These are phyloP conservation scores for Telmatherina bonti DNA, from an alignment of 2,797 vertebrate genomes.

Conservation along the genomic window DNA sequence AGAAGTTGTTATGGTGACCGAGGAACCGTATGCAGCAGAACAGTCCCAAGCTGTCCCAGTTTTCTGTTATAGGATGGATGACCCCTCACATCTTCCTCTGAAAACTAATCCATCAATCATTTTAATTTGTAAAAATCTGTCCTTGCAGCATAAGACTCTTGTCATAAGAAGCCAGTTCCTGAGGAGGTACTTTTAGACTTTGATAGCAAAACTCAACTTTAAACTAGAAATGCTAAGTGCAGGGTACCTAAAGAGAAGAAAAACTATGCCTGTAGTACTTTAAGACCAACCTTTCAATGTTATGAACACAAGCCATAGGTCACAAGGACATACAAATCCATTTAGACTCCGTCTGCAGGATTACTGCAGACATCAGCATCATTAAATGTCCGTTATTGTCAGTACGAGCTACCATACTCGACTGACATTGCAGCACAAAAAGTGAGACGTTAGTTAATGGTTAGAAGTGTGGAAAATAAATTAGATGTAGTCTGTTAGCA, in stretches of 20 bases:
- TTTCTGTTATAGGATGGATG: neutral
- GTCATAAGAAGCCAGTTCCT: neutral
- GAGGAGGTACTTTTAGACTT: neutral
- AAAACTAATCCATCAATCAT: slow-evolving; percentile 21
- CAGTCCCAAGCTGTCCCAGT: neutral
- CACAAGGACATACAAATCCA: neutral
- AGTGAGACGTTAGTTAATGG: neutral
- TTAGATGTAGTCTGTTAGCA: too few species aligned
- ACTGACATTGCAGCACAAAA: neutral
- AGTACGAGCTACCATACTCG: neutral
- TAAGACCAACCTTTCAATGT: neutral
- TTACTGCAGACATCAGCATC: neutral
- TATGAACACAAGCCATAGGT: neutral
- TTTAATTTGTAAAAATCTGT: slow-evolving; percentile 19
- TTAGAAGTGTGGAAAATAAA: neutral
- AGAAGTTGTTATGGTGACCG: neutral
- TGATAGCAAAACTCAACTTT: neutral
- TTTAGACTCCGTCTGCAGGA: neutral
- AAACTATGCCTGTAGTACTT: neutral
- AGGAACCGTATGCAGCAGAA: neutral
- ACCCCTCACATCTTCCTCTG: neutral
- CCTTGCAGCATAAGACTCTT: slow-evolving; percentile 1
- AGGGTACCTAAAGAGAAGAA: neutral
- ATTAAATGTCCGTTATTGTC: neutral
- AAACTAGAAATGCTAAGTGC: neutral